A percentile compares a stretch with the other conserved stretches of the same genome.
phyloP scores from a whole-genome alignment of 2,797 vertebrate genomes.

The Gobio occitaniae region DNA sequence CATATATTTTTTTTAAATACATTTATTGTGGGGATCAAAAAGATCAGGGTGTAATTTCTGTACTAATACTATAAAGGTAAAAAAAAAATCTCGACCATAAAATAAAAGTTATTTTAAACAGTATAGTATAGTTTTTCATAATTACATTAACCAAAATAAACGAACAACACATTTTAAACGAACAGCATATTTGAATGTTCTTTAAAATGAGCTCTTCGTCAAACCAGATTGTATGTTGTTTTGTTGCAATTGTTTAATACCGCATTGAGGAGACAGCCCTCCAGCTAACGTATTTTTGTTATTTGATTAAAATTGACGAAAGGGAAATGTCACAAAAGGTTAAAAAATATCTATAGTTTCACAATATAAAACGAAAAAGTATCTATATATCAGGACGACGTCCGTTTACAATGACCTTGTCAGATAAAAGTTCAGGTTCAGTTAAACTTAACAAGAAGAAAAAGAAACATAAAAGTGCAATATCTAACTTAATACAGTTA shows the following conservation, averaged over 20 bases:
- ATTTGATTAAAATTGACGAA: background rate
- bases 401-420: slow-evolving; percentile 37
- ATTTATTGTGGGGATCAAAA: no score
- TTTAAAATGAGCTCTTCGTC: background rate
- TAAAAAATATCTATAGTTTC: background rate
- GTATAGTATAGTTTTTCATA: background rate
- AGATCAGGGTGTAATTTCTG: no score
- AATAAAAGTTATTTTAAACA: background rate
- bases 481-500: background rate
- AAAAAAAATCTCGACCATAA: no score
- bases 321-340: background rate
- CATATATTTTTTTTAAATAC: no score
- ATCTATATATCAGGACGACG: background rate
- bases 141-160: background rate
- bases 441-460: background rate
- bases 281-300: background rate
- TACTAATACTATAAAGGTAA: no score
- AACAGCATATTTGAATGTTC: background rate
- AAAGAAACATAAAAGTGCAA: background rate
- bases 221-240: background rate
- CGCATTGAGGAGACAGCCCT: background rate
- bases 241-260: background rate
- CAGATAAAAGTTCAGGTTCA: background rate
- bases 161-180: background rate
- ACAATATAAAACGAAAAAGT: background rate